Percentiles rank a stretch among this genome's conserved stretches.
Conservation (phyloP, 2,113 vertebrate species). For the Crocuta crocuta region DNA sequence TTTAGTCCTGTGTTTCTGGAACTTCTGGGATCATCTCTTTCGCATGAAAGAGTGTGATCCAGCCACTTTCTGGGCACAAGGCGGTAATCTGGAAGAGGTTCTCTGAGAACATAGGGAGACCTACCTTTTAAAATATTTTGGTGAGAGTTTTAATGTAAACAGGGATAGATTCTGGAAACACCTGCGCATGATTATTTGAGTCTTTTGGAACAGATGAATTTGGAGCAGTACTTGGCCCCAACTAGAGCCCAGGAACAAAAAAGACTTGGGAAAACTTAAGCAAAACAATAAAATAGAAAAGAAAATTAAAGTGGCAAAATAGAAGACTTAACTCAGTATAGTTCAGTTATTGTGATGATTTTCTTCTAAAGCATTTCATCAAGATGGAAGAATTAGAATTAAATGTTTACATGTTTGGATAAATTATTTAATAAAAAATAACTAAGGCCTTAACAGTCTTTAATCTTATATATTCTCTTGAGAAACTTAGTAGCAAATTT, state of each 20-base stretch:
- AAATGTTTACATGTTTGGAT: slow-evolving; percentile 45
- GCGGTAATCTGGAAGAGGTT: background rate
- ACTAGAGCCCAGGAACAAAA: background rate
- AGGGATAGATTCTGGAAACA: slow-evolving; percentile 5
- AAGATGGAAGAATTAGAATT: slow-evolving; percentile 52
- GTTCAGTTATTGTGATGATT: slow-evolving; percentile 52
- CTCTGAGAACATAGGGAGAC: background rate
- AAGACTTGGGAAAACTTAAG: slow-evolving; percentile 34
- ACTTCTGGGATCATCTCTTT: background rate
- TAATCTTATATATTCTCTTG: background rate
- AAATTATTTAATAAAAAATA: slow-evolving; percentile 65
- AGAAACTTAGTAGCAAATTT: background rate
- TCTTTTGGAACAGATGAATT: background rate
- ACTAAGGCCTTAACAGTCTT: background rate
- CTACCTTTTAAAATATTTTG: background rate
- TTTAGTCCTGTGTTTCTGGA: background rate
- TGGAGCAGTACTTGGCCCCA: background rate
- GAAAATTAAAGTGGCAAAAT: slow-evolving; percentile 3
- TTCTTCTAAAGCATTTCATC: slow-evolving; percentile 33
- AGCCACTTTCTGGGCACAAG: background rate
- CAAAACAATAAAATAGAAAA: slow-evolving; percentile 46
- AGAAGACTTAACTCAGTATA: slow-evolving; percentile 57
- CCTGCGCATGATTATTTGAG: background rate
- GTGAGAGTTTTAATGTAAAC: background rate
- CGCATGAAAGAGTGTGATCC: background rate